Percentiles rank a stretch among this genome's conserved stretches.
Conservation (phyloP, 1,140 invertebrate species). For the Drosophila kepulauana region DNA sequence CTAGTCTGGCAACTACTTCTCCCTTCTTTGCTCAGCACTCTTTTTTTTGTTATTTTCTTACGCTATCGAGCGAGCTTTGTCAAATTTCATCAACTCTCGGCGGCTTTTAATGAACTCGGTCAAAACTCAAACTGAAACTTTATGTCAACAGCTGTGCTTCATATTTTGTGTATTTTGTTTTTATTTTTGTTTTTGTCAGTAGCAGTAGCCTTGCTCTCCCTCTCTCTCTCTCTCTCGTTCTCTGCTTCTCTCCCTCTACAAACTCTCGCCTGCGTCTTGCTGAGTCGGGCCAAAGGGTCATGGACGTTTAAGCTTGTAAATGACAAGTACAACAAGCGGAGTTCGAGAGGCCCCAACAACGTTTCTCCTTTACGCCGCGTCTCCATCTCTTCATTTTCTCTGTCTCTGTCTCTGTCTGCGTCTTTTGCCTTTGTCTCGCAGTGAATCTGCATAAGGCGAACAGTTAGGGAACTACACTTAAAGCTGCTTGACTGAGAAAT, state of each 20-base stretch:
- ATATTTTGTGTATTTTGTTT: constrained; percentile 19
- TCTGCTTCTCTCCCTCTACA: neutral
- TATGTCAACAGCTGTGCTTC: constrained; percentile 51
- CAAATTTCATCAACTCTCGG: constrained; percentile 43
- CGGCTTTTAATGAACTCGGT: constrained; percentile 54
- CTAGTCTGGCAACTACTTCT: constrained; percentile 17
- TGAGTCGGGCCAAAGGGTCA: constrained; percentile 76
- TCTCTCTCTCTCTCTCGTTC: constrained; percentile 11
- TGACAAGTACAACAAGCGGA: constrained; percentile 46
- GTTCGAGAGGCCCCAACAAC: constrained; percentile 38
- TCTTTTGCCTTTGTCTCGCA: constrained; percentile 39
- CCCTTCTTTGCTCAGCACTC: neutral
- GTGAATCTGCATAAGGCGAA: constrained; percentile 30
- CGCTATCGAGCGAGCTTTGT: neutral
- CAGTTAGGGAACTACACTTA: too few relatives aligned
- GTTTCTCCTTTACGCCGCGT: constrained; percentile 34
- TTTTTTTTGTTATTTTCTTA: neutral
- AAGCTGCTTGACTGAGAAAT: too few relatives aligned
- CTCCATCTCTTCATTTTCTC: constrained; percentile 2
- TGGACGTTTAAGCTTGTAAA: constrained; percentile 80
- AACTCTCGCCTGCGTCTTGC: constrained; percentile 41
- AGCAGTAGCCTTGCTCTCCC: neutral
- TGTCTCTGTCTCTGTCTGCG: constrained; percentile 9
- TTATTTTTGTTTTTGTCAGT: constrained; percentile 15
- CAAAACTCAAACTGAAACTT: constrained; percentile 45